Evolutionary conservation across 1,140 invertebrate genomes (phyloP), one percentile per base, ranked within the genome.

Genomic region (Drosophila melanogaster): DNA sequence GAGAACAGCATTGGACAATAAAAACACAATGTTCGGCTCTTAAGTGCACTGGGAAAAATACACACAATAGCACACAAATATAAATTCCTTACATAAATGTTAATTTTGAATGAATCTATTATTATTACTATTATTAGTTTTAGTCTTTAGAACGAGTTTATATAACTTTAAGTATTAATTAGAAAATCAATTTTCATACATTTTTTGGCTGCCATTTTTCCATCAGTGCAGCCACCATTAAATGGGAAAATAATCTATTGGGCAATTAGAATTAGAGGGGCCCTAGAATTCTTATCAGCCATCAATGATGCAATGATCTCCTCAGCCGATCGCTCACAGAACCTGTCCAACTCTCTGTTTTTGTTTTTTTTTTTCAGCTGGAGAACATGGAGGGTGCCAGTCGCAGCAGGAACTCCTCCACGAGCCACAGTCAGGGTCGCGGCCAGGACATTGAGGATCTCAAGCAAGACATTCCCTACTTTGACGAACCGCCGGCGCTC

Each of bases 391-490:
- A 70, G 33, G 38, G 59, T 41, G 40, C 81, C 44, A 51, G 19
- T 70, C 64, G 67, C 40, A 57, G 67, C 51, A 71, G 81, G n/a
- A 69, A 58, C 50, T 65, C 71, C 61, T 40, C 47, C 17, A 46
- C 67, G 53, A 17, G 56, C 30, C 58, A 49, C 41, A 41, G 74
- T 26, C 44, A 47, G 15, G 44, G 44, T 47, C 58, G 15, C 58
- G 50, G 41, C 57, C 54, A 76, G 47, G 79, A 89, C 22, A 46
- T 66, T 66, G 81, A 91, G 66, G 84, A 91, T 65, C 79, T 83
- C 66, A 89, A 91, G 81, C 78, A 71, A 75, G 85, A 89, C 89
- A 91, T 91, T 91, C 89, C 89, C 49, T 91, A 60, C 71, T 90
- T 90, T 43, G 75, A 73, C 43, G 77, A 84, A 41, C 71, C 65